Evolutionary conservation across 2,113 vertebrate genomes (phyloP).

Genomic region (Tringa solitaria): DNA sequence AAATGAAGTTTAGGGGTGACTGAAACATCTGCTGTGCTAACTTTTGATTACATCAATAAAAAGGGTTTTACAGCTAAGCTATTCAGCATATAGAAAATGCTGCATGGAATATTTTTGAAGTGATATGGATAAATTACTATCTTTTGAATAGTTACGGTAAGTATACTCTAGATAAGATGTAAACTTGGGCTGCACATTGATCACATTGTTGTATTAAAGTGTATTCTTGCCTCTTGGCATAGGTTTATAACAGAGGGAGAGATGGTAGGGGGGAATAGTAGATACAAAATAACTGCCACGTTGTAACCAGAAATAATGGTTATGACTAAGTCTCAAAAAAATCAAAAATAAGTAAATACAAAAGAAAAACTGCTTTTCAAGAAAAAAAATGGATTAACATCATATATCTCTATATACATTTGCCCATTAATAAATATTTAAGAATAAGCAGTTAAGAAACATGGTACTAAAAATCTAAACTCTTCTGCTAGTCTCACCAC

Average conservation of each 20-base stretch:
- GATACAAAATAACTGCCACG: not conserved
- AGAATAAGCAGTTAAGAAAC: not conserved
- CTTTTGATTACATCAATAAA: not conserved
- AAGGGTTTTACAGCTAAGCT: not conserved
- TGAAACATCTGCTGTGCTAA: not conserved
- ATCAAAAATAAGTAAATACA: not conserved
- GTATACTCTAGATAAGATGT: not conserved
- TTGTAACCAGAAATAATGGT: not conserved
- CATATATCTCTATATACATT: rapidly evolving
- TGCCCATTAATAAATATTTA: not conserved
- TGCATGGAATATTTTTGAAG: not conserved
- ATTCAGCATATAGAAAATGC: not conserved
- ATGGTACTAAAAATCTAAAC: not conserved
- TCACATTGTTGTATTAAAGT: not conserved
- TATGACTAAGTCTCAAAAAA: not conserved
- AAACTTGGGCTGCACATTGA: not conserved
- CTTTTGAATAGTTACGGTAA: not conserved
- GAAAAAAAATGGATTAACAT: not conserved
- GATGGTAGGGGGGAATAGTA: not conserved
- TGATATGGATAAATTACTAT: not conserved
- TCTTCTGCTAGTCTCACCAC: not conserved
- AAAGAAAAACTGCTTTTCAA: not conserved
- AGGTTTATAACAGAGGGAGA: not conserved
- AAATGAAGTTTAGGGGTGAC: not conserved
- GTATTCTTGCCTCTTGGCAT: not conserved